phyloP scores from a whole-genome alignment of 30 jellyfish, hydroid and myxozoan genomes.

The Aurelia sp. region DNA sequence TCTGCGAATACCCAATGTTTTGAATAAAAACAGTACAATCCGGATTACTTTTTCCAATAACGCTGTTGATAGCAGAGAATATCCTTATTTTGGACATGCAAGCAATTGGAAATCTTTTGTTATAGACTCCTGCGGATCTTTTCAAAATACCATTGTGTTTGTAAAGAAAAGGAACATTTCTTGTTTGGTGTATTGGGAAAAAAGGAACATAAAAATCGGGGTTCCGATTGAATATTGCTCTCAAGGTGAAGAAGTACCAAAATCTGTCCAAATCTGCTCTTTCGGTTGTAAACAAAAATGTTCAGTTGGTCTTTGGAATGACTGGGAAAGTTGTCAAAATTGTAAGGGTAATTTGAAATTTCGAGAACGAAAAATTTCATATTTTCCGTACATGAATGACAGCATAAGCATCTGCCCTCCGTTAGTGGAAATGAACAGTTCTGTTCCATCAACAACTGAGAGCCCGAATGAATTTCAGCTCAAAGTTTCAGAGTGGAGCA shows the following conservation, averaged over 20 bases:
- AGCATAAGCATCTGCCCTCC: slow-evolving; percentile 42
- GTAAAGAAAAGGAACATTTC: slow-evolving; percentile 54
- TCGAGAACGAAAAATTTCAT: slow-evolving; percentile 42
- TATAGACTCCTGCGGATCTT: slow-evolving; percentile 56
- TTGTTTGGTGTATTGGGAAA: slow-evolving; percentile 65
- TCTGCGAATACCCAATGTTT: background rate
- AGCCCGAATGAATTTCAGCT: background rate
- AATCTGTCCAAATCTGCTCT: slow-evolving; percentile 48
- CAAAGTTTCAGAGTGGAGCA: slow-evolving; percentile 37
- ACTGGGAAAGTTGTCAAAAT: slow-evolving; percentile 50
- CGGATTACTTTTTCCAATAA: background rate
- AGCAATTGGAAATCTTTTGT: slow-evolving; percentile 47
- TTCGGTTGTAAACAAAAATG: slow-evolving; percentile 67
- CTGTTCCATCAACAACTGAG: background rate
- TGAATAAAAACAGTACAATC: slow-evolving; percentile 31
- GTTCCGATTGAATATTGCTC: slow-evolving; percentile 40
- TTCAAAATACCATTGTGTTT: slow-evolving; percentile 27
- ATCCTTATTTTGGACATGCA: slow-evolving; percentile 1
- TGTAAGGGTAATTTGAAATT: slow-evolving; percentile 14
- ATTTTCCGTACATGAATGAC: slow-evolving; percentile 22
- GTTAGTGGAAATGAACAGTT: slow-evolving; percentile 21
- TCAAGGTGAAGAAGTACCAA: background rate
- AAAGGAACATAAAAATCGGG: background rate
- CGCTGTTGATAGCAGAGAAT: background rate
- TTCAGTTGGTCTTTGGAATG: slow-evolving; percentile 52